A percentile compares a stretch with the other conserved stretches of the same genome.
These are phyloP conservation scores for Mus spretus DNA, from an alignment of 2,797 vertebrate genomes.

Conservation along the genomic window DNA sequence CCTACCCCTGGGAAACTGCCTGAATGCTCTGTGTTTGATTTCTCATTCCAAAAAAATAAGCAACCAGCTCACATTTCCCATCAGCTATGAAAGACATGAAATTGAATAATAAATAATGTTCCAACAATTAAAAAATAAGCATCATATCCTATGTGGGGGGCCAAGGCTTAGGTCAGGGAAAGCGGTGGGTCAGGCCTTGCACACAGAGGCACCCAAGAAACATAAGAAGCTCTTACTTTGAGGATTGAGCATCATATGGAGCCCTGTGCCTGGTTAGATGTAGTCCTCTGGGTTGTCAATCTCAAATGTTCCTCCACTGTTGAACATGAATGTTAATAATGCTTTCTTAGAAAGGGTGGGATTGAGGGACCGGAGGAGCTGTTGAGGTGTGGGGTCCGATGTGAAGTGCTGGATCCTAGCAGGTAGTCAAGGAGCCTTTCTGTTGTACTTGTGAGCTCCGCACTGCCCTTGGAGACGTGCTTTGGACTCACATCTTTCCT, in stretches of 20 bases:
- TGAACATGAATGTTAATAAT: background rate
- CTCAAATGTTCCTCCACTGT: background rate
- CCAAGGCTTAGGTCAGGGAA: background rate
- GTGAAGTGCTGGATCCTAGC: too few species aligned
- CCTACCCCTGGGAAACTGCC: background rate
- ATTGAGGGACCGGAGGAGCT: background rate
- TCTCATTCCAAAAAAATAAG: background rate
- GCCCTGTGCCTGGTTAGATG: background rate
- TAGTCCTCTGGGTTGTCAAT: too few species aligned
- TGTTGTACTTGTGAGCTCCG: too few species aligned
- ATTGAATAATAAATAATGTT: too few species aligned
- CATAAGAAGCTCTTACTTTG: background rate
- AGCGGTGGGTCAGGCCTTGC: background rate
- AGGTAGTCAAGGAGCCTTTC: too few species aligned
- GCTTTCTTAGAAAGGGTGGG: background rate
- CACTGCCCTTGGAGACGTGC: background rate
- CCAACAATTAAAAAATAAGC: background rate
- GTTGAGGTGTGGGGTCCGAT: rapidly evolving
- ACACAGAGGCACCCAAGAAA: background rate
- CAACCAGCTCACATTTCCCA: too few species aligned
- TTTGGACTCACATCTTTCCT: rapidly evolving
- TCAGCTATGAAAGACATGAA: too few species aligned
- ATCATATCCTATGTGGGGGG: background rate
- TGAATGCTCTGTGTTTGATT: background rate
- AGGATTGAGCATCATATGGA: background rate